Evolutionary conservation across 2,113 vertebrate species (phyloP).

Genomic region (Pluvialis apricaria): DNA sequence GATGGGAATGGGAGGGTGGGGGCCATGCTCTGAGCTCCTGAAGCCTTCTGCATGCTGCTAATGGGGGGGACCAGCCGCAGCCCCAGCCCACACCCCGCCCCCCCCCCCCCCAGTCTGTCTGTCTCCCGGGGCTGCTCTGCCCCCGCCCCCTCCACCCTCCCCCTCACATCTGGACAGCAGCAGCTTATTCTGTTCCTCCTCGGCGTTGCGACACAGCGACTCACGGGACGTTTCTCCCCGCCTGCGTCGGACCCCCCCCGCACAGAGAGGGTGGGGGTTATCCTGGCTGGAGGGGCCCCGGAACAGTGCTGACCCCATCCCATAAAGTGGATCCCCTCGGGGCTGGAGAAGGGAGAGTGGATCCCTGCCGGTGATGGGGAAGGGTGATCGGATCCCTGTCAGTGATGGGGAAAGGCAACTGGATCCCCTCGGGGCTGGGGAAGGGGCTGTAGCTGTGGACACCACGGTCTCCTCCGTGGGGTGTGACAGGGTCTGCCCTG

Average conservation of each 20-base stretch:
- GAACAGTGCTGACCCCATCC: background rate
- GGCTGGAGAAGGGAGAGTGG: background rate
- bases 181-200: background rate
- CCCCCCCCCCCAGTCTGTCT: no score
- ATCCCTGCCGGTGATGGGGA: no score
- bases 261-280: rapidly evolving
- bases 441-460: background rate
- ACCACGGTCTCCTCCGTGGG: rapidly evolving
- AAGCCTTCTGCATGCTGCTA: background rate
- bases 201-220: background rate
- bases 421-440: background rate
- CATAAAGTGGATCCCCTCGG: rapidly evolving
- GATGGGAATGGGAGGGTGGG: background rate
- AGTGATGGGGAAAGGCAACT: background rate
- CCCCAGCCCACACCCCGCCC: background rate
- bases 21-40: no score
- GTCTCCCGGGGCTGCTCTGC: background rate
- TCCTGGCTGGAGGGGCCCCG: rapidly evolving
- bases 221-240: background rate
- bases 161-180: background rate
- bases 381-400: background rate
- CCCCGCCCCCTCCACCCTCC: background rate
- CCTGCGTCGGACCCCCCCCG: rapidly evolving
- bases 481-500: background rate
- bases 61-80: rapidly evolving